Evolutionary conservation across 92 coral and sea anemone species (phyloP), one percentile per base, ranked within the genome.

Genomic region (Palythoa grandiflora): DNA sequence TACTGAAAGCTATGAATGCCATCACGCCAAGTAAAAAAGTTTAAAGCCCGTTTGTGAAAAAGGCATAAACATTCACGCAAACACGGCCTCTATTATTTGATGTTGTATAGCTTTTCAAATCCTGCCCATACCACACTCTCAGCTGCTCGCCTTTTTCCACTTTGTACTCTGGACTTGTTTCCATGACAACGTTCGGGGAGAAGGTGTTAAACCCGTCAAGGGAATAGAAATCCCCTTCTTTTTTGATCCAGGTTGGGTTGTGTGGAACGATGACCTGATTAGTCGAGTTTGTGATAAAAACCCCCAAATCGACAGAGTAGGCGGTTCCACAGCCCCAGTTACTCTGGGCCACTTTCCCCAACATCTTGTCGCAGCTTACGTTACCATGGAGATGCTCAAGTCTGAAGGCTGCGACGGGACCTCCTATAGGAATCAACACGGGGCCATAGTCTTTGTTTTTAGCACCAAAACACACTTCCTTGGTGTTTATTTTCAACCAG

Each of bases 311-410:
- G n/a, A 19, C 6, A 75, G 79, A 17, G 38, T 17, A 55, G 54
- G 11, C 44, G 79, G 9, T 48, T 75, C 79, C 79, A 19, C 79
- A 75, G n/a, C 79, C 79, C 79, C 79, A 75, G 9, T 75, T 75
- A 47, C 79, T 47, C 38, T 44, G 50, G 50, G 50, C 7, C 50
- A 44, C 5, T 2, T 3, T 2, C 6, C 50, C 50, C 50, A 9
- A 36, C 7, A 0, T 9, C 1, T 21, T 40, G 40, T 8, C 35
- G 15, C 50, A 44, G 6, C 50, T 44, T 8, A 44, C 50, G 50
- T 44, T 4, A 44, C 50, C 50, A 44, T 44, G 50, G 50, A 44
- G 50, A 44, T 44, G 7, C 50, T 44, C 50, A 0, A 44, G 50
- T 2, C 50, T 44, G 50, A 44, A 44, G 50, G 50, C 4, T 2